These are phyloP conservation scores for Dipodomys merriami DNA, from an alignment of 2,113 vertebrate genomes.

Conservation along the genomic window DNA sequence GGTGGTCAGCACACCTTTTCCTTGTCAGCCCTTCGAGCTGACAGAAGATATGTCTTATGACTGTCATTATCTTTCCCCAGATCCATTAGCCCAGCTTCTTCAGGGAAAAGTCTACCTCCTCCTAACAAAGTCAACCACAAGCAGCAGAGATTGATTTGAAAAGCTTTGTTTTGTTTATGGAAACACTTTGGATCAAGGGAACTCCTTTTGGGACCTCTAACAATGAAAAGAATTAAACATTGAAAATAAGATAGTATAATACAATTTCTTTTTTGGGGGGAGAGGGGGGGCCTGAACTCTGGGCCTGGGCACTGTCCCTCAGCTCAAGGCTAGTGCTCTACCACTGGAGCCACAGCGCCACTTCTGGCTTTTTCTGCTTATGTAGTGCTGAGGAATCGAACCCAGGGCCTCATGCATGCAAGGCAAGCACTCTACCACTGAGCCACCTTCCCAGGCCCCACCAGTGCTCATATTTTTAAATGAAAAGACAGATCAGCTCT, in stretches of 20 bases:
- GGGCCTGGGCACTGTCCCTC: too few species aligned
- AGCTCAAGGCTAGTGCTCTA: too few species aligned
- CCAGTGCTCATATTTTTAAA: background rate
- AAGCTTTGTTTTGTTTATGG: constrained; percentile 40
- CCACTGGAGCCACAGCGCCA: too few species aligned
- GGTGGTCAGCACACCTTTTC: background rate
- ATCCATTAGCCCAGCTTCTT: background rate
- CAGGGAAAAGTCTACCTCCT: background rate
- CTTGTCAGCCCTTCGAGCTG: background rate
- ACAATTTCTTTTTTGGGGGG: background rate
- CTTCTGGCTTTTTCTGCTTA: too few species aligned
- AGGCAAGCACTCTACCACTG: too few species aligned
- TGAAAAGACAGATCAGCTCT: background rate
- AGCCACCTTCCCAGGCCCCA: too few species aligned
- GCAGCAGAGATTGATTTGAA: constrained; percentile 40
- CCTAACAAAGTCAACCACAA: constrained; percentile 36
- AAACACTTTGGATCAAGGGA: background rate
- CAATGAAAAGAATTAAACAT: constrained; percentile 35
- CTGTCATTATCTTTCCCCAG: background rate
- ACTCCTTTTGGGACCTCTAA: constrained; percentile 6
- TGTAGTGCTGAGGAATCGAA: too few species aligned
- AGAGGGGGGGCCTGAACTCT: too few species aligned
- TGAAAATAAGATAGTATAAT: background rate
- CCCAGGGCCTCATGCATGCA: too few species aligned
- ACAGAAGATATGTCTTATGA: background rate